Conservation (phyloP, 2,797 vertebrate genomes). For the Enteromius afrohamiltoni region DNA sequence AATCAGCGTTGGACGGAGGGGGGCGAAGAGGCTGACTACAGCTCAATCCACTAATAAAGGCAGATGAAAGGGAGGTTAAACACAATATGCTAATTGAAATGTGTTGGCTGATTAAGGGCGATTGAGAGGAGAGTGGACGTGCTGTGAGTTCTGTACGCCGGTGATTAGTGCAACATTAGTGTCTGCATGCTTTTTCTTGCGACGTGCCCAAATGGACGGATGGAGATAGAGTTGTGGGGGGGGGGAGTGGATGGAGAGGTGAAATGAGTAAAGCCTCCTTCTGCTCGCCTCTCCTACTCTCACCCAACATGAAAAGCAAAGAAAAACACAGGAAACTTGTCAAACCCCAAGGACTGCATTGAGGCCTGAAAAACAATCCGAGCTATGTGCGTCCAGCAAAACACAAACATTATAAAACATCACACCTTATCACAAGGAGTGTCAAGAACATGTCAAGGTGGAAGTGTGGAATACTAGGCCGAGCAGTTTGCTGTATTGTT, state of each 20-base stretch:
- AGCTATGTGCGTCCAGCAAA: slow-evolving; percentile 54
- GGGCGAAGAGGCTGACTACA: slow-evolving; percentile 52
- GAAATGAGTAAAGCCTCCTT: slow-evolving; percentile 55
- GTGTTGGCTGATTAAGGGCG: slow-evolving; percentile 68
- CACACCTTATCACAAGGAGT: slow-evolving; percentile 59
- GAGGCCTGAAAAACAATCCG: slow-evolving; percentile 53
- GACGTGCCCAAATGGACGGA: slow-evolving; percentile 57
- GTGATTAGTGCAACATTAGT: slow-evolving; percentile 78
- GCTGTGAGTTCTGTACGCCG: slow-evolving; percentile 75
- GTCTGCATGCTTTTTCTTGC: slow-evolving; percentile 68
- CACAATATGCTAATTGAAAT: slow-evolving; percentile 70
- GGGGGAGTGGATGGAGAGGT: slow-evolving; percentile 19
- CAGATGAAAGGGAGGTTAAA: slow-evolving; percentile 67
- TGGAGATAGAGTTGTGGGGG: slow-evolving; percentile 22
- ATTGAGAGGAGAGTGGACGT: slow-evolving; percentile 65
- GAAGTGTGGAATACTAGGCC: slow-evolving; percentile 48
- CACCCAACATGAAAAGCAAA: slow-evolving; percentile 38
- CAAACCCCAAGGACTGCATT: slow-evolving; percentile 53
- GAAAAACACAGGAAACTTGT: slow-evolving; percentile 53
- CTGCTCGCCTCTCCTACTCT: slow-evolving; percentile 49
- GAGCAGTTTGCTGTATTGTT: slow-evolving; percentile 45
- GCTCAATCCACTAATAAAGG: slow-evolving; percentile 61
- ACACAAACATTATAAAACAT: slow-evolving; percentile 59
- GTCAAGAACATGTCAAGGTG: slow-evolving; percentile 58
- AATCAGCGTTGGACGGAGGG: slow-evolving; percentile 36